These are phyloP conservation scores for Prunella himalayana DNA, from an alignment of 2,113 vertebrate genomes.

Conservation along the genomic window DNA sequence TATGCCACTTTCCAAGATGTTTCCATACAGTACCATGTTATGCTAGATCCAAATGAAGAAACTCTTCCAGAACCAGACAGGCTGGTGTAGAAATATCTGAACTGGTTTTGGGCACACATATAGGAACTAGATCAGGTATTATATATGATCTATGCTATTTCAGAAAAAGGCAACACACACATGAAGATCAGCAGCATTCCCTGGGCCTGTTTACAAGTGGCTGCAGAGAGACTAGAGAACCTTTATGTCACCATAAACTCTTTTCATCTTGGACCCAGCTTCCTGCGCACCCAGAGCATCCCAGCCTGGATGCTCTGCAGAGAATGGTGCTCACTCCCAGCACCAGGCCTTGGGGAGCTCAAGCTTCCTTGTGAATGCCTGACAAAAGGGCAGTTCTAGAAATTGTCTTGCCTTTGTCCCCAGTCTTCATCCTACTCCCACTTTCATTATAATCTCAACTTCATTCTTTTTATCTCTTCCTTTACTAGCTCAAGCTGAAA, in stretches of 20 bases:
- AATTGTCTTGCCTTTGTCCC: not conserved
- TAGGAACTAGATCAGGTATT: not conserved
- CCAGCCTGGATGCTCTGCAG: not conserved
- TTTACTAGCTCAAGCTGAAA: not conserved
- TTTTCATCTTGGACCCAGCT: not conserved
- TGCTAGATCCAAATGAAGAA: not conserved
- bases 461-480: not conserved
- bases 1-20: not conserved
- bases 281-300: rapidly evolving
- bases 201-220: not conserved
- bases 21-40: not conserved
- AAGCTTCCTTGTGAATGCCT: not conserved
- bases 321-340: rapidly evolving
- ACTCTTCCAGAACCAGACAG: not conserved
- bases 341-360: not conserved
- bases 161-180: not conserved
- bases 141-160: not conserved
- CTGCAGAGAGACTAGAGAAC: not conserved
- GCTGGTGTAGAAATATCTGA: not conserved
- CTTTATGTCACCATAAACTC: not conserved
- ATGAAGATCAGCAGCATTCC: not conserved
- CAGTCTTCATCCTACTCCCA: not conserved
- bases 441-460: not conserved
- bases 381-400: not conserved
- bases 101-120: not conserved